Conservation (phyloP, 2,888 invertebrate species). For the Atethmia centrago region DNA sequence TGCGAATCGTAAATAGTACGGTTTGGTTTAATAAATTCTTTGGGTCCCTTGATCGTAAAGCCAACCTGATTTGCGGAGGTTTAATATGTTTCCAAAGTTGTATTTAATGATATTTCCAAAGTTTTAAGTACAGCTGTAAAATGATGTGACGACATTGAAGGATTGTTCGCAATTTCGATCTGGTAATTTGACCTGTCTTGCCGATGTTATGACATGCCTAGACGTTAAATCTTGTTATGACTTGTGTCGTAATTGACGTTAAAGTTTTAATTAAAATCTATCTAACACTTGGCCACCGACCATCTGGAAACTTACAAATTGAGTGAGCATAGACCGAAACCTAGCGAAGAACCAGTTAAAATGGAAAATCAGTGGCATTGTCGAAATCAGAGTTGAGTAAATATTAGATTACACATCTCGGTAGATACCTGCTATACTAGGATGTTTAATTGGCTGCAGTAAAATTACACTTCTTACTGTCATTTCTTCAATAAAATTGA, state of each 20-base stretch:
- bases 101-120: conserved; percentile 65
- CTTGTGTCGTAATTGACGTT: conserved; percentile 37
- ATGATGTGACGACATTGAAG: conserved; percentile 58
- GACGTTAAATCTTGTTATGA: conserved; percentile 46
- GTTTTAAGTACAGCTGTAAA: conserved; percentile 63
- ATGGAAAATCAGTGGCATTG: neutral
- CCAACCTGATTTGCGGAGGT: conserved; percentile 68
- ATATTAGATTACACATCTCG: neutral
- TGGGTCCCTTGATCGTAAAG: conserved; percentile 70
- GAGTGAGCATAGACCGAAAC: neutral
- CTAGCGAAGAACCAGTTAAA: neutral
- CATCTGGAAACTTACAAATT: neutral
- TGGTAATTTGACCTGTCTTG: conserved; percentile 52
- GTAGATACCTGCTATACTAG: neutral
- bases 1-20: conserved; percentile 81
- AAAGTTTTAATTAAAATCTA: conserved; percentile 44
- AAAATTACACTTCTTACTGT: too few relatives aligned
- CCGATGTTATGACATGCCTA: conserved; percentile 39
- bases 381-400: neutral
- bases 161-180: conserved; percentile 53
- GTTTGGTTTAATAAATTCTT: conserved; percentile 79
- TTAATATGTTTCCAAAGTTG: conserved; percentile 65
- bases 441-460: too few relatives aligned
- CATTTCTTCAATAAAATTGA: too few relatives aligned
- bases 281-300: neutral